Evolutionary conservation across 2,888 invertebrate species (phyloP).

Genomic region (Heteropelma amictum): DNA sequence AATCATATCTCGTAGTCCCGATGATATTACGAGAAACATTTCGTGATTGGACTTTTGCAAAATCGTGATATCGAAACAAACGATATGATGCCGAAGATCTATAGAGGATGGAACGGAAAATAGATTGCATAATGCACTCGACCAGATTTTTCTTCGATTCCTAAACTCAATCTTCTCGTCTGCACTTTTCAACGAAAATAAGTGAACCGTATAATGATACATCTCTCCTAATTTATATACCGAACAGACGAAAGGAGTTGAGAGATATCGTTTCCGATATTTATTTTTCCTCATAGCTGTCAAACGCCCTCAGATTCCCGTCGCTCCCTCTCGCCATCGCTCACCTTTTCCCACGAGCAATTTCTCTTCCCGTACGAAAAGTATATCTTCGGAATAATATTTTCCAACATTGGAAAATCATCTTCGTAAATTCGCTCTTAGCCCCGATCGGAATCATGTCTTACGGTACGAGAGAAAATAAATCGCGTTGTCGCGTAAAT

Average conservation of each 20-base stretch:
- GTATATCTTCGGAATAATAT: slow-evolving; percentile 27
- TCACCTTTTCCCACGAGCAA: slow-evolving; percentile 18
- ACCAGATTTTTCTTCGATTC: slow-evolving; percentile 40
- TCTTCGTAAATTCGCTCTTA: slow-evolving; percentile 9
- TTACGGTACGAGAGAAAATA: background rate
- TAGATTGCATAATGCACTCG: slow-evolving; percentile 9
- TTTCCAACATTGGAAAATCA: slow-evolving; percentile 15
- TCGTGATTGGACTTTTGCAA: slow-evolving; percentile 36
- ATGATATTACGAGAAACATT: no score
- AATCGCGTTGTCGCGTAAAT: background rate
- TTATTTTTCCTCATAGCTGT: slow-evolving; percentile 11
- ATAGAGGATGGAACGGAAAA: background rate
- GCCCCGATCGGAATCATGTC: background rate
- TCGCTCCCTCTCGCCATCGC: background rate
- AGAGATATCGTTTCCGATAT: slow-evolving; percentile 33
- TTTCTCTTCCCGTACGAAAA: slow-evolving; percentile 14
- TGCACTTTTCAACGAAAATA: slow-evolving; percentile 42
- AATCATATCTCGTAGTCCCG: no score
- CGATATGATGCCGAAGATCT: slow-evolving; percentile 24
- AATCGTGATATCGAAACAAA: slow-evolving; percentile 41
- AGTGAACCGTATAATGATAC: slow-evolving; percentile 45
- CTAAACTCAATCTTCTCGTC: slow-evolving; percentile 45
- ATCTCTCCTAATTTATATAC: slow-evolving; percentile 35
- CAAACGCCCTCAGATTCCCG: background rate
- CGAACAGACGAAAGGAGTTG: slow-evolving; percentile 35